Evolutionary conservation across 2,113 vertebrate species (phyloP), one percentile per base, ranked within the genome.

Genomic region (Nycticryphes semicollaris): DNA sequence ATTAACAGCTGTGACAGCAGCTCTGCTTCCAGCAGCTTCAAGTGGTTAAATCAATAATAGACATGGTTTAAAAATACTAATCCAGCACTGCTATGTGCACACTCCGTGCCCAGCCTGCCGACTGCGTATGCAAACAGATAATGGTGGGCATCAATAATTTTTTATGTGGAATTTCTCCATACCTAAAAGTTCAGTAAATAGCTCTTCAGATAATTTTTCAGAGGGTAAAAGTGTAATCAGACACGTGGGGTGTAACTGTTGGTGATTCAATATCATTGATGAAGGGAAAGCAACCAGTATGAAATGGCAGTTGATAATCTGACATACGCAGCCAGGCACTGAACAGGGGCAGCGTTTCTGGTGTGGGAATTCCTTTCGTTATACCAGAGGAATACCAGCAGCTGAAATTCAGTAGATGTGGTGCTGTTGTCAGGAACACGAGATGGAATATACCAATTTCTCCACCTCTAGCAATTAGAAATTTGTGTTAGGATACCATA

Each of bases 141-240:
- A 82, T 86, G 85, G 82, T 68, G 77, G 85, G 86, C 94, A 92
- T 82, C 95, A 89, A 76, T 94, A 93, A 92, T 88, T 67, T 80
- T 70, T 72, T 60, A 67, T 90, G 87, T 77, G 88, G 73, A 76
- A 79, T 96, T 91, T 77, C 68, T 87, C 92, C 69, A 28, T 75
- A 79, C 57, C 80, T 93, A 50, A 97, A 94, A 96, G 94, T 95
- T 92, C 76, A 89, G 88, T 96, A 85, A 94, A 97, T 90, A 95
- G 72, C 89, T 91, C 87, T 93, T 96, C 63, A 47, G 64, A 83
- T 85, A 12, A 68, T 91, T 96, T 95, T 86, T 76, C 77, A 81
- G 72, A 94, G 88, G 91, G 76, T 63, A 97, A 93, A 97, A 92
- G 92, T 84, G 72, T 56, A 93, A 81, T 96, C 87, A 96, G 81